phyloP scores from a whole-genome alignment of 2,888 invertebrate species.

The Megaustenia siamemsis region DNA sequence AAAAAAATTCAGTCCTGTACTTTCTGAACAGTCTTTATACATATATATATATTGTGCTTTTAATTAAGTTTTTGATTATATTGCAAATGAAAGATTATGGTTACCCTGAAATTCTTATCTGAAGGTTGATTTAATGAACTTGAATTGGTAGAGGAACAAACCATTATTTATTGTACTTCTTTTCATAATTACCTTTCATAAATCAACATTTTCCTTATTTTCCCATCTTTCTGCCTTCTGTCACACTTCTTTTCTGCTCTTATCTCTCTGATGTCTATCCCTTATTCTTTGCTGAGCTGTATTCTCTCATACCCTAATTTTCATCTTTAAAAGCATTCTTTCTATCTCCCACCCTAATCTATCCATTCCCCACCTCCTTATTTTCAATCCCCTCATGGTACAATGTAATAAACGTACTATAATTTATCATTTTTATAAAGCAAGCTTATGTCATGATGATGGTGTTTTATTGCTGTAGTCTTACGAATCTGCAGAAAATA shows the following conservation, averaged over 20 bases:
- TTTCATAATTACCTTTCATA: neutral
- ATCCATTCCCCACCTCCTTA: too few relatives aligned
- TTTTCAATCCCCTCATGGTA: too few relatives aligned
- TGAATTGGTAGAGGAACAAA: too few relatives aligned
- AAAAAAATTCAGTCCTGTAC: too few relatives aligned
- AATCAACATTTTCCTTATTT: neutral
- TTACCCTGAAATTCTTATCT: neutral
- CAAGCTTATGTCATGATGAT: too few relatives aligned
- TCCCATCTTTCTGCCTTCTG: neutral
- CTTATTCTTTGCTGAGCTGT: neutral
- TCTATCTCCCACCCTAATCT: too few relatives aligned
- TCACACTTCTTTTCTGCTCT: neutral
- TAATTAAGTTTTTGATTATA: neutral
- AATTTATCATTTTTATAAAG: too few relatives aligned
- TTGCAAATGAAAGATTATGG: neutral
- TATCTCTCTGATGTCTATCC: neutral
- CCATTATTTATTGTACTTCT: neutral
- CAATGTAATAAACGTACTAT: too few relatives aligned
- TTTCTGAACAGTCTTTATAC: too few relatives aligned
- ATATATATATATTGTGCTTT: neutral
- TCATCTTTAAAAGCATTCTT: too few relatives aligned
- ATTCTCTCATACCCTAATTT: neutral
- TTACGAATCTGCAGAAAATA: too few relatives aligned
- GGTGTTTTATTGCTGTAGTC: too few relatives aligned
- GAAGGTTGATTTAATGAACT: neutral